These are phyloP conservation scores for Bembecia ichneumoniformis DNA, from an alignment of 2,888 invertebrate species.

Conservation along the genomic window DNA sequence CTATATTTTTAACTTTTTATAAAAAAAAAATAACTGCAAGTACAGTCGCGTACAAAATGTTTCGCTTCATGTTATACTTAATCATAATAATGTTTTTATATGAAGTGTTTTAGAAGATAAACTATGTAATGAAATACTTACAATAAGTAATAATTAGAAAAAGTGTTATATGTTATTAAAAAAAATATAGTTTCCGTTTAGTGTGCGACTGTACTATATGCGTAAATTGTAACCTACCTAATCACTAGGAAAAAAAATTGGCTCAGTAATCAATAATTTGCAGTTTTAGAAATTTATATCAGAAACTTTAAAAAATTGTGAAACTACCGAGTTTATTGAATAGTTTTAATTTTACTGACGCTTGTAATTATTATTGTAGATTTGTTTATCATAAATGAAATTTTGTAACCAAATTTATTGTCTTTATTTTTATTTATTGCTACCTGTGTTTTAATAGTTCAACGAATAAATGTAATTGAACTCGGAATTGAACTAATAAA, in stretches of 20 bases:
- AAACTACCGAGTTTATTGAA: too few species aligned
- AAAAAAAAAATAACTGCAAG: conserved; percentile 5
- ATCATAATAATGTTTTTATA: not conserved
- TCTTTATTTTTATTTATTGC: not conserved
- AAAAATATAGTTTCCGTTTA: conserved; percentile 6
- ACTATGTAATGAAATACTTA: not conserved
- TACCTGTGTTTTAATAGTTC: too few species aligned
- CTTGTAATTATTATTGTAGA: conserved; percentile 19
- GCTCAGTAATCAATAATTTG: too few species aligned
- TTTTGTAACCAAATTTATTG: conserved; percentile 29
- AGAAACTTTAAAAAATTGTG: too few species aligned
- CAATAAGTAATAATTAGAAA: not conserved
- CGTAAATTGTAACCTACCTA: not conserved
- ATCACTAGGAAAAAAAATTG: too few species aligned
- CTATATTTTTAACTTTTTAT: conserved; percentile 33
- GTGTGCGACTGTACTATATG: conserved; percentile 21
- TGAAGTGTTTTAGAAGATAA: not conserved
- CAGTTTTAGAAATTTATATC: too few species aligned
- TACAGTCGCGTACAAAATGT: conserved; percentile 28
- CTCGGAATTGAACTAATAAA: too few species aligned
- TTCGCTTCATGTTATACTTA: not conserved
- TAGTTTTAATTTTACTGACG: conserved; percentile 1
- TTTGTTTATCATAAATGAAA: conserved; percentile 35
- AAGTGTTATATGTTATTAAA: conserved; percentile 12
- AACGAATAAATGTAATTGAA: too few species aligned